Conservation (phyloP, 2,113 vertebrate species). For the Panthera leo region DNA sequence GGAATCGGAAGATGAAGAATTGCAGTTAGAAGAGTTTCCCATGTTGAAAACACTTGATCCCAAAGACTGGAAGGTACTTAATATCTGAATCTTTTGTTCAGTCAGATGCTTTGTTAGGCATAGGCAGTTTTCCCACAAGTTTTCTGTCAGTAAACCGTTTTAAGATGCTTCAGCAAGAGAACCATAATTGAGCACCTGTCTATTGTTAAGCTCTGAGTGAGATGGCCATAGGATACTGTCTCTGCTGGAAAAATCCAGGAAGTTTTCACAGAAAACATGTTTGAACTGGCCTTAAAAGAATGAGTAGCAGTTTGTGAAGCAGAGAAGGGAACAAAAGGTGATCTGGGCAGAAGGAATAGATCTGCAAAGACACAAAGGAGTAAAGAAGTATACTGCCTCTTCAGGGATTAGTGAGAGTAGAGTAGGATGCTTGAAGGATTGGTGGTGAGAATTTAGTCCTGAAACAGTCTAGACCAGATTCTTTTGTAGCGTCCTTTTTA, state of each 20-base stretch:
- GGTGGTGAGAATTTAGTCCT: neutral
- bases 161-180: neutral
- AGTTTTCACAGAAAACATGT: neutral
- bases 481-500: neutral
- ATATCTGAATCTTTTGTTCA: neutral
- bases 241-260: neutral
- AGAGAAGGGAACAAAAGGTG: neutral
- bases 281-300: neutral
- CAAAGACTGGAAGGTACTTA: slow-evolving; percentile 98
- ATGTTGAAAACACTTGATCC: slow-evolving; percentile 98
- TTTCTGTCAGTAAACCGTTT: neutral
- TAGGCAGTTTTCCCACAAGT: neutral
- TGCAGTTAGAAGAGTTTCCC: slow-evolving; percentile 95
- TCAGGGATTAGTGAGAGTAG: neutral
- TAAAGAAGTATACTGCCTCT: neutral
- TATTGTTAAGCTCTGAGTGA: neutral
- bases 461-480: neutral
- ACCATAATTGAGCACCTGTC: neutral
- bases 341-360: neutral
- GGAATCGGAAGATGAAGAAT: slow-evolving; percentile 96
- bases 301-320: neutral
- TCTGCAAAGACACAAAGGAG: neutral
- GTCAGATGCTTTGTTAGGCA: neutral
- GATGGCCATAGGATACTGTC: neutral
- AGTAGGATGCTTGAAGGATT: neutral